Percentiles rank a stretch among this genome's conserved stretches.
Evolutionary conservation across 2,888 invertebrate genomes (phyloP).

Genomic region (Campoplex capitator): DNA sequence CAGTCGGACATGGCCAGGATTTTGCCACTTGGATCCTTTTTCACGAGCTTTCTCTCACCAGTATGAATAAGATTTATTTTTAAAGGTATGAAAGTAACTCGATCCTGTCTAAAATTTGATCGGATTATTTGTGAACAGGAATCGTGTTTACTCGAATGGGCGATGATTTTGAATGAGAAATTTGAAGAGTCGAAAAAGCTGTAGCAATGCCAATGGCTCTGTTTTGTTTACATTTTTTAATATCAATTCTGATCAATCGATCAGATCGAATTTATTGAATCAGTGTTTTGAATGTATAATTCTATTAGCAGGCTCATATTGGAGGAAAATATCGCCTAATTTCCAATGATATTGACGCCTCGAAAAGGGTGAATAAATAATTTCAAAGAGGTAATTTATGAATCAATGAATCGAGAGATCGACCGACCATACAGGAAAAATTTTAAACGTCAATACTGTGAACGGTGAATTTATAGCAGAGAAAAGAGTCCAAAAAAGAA

Average conservation of each 20-base stretch:
- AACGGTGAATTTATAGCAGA: neutral
- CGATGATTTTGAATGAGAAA: neutral
- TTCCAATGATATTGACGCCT: neutral
- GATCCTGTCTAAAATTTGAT: neutral
- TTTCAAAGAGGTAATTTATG: neutral
- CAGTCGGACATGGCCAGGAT: conserved; percentile 56
- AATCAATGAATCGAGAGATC: neutral
- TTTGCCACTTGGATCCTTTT: conserved; percentile 43
- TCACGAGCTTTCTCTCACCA: neutral
- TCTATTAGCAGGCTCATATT: neutral
- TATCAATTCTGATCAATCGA: neutral
- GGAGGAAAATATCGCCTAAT: neutral
- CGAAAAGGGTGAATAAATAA: neutral
- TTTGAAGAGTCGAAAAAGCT: neutral
- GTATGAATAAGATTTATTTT: conserved; percentile 9
- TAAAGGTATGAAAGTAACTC: neutral
- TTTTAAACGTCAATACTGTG: neutral
- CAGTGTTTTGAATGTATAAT: too few species aligned
- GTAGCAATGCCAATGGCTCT: too few species aligned
- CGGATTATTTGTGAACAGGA: neutral
- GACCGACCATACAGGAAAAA: neutral
- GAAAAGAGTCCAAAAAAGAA: too few species aligned
- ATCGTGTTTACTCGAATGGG: neutral
- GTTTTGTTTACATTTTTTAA: neutral
- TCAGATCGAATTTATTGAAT: neutral